phyloP scores from a whole-genome alignment of 2,113 vertebrate species.

The Ivindomyrus marchei region DNA sequence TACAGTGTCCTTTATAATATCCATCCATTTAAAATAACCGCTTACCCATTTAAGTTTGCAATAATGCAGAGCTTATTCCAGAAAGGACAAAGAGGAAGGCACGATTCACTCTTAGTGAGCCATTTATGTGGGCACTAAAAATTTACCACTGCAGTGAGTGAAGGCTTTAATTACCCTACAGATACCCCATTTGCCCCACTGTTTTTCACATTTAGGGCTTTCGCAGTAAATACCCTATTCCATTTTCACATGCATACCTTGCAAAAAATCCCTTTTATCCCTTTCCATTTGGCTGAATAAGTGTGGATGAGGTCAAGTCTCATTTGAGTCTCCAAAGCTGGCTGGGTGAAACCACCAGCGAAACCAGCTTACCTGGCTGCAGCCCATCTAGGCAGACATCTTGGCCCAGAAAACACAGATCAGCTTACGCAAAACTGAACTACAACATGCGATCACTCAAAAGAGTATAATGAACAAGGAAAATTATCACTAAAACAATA shows the following conservation, averaged over 20 bases:
- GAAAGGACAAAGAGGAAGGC: neutral
- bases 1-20: neutral
- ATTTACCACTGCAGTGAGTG: neutral
- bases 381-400: neutral
- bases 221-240: neutral
- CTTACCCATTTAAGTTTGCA: neutral
- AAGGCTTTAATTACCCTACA: neutral
- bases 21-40: neutral
- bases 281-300: neutral
- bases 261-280: neutral
- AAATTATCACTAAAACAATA: neutral
- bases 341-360: neutral
- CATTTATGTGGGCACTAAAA: neutral
- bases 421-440: neutral
- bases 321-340: neutral
- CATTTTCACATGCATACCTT: neutral
- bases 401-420: conserved; percentile 7
- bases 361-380: neutral
- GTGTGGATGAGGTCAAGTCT: neutral
- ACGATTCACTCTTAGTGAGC: neutral
- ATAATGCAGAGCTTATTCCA: neutral
- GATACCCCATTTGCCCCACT: neutral
- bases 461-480: neutral
- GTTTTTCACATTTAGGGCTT: neutral
- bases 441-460: neutral